Conservation (phyloP, 2,888 invertebrate genomes). For the Dorcus hopei region DNA sequence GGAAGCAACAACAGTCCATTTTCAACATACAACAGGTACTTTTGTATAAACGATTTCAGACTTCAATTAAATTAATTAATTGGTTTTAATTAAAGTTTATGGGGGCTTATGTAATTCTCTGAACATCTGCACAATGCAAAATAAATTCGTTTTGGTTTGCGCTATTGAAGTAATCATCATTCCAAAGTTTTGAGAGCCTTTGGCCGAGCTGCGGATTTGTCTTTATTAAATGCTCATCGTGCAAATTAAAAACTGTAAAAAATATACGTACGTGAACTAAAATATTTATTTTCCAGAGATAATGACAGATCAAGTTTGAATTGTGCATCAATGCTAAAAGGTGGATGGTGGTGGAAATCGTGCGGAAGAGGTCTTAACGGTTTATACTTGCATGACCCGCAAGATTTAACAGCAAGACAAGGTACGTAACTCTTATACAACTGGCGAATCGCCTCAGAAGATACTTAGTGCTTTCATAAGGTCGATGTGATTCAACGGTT, state of each 20-base stretch:
- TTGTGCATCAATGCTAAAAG: constrained; percentile 90
- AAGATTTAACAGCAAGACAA: constrained; percentile 86
- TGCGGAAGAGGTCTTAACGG: constrained; percentile 89
- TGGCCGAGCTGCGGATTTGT: no score
- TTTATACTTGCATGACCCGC: constrained; percentile 83
- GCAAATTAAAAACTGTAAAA: no score
- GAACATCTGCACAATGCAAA: no score
- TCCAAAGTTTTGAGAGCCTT: no score
- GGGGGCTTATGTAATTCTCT: no score
- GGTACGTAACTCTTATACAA: constrained; percentile 51
- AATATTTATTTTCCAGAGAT: constrained; percentile 59
- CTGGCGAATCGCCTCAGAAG: no score
- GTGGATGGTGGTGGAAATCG: constrained; percentile 96
- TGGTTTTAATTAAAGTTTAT: background rate
- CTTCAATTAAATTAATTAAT: background rate
- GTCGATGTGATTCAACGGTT: no score
- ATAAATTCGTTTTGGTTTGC: no score
- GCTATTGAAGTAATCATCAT: no score
- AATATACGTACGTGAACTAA: background rate
- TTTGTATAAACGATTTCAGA: background rate
- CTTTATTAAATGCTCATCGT: no score
- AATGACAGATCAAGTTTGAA: constrained; percentile 88
- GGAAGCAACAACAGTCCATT: constrained; percentile 92
- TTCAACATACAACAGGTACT: constrained; percentile 83
- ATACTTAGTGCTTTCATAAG: no score